Conservation (phyloP, 2,888 invertebrate species). For the Scaptomyza parva region DNA sequence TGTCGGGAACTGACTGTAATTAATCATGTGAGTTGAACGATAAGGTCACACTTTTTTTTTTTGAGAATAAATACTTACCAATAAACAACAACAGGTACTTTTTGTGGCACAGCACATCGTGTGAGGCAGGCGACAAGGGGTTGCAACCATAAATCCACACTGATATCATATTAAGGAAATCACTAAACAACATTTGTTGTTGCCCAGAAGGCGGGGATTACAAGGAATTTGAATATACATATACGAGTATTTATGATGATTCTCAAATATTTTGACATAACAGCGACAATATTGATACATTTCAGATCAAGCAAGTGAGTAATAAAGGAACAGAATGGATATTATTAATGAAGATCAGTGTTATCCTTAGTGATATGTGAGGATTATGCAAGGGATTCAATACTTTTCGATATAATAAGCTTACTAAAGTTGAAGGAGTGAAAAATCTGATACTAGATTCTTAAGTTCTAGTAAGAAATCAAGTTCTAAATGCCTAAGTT, state of each 20-base stretch:
- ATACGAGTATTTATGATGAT: constrained; percentile 54
- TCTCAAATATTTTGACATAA: constrained; percentile 59
- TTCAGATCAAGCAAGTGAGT: constrained; percentile 28
- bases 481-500: no score
- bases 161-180: constrained; percentile 64
- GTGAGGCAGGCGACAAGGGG: constrained; percentile 24
- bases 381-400: background rate
- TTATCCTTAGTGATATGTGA: background rate
- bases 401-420: background rate
- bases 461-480: no score
- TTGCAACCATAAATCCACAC: constrained; percentile 65
- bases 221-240: constrained; percentile 61
- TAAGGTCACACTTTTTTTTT: constrained; percentile 55
- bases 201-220: constrained; percentile 50
- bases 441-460: no score
- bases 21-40: constrained; percentile 72
- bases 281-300: constrained; percentile 67
- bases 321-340: constrained; percentile 3
- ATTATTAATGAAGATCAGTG: constrained; percentile 38
- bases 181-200: constrained; percentile 41
- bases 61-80: constrained; percentile 20
- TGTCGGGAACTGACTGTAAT: constrained; percentile 55
- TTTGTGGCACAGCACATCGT: constrained; percentile 15
- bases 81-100: constrained; percentile 67
- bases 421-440: background rate